phyloP scores from a whole-genome alignment of 2,113 vertebrate genomes.

The Todiramphus chloris region DNA sequence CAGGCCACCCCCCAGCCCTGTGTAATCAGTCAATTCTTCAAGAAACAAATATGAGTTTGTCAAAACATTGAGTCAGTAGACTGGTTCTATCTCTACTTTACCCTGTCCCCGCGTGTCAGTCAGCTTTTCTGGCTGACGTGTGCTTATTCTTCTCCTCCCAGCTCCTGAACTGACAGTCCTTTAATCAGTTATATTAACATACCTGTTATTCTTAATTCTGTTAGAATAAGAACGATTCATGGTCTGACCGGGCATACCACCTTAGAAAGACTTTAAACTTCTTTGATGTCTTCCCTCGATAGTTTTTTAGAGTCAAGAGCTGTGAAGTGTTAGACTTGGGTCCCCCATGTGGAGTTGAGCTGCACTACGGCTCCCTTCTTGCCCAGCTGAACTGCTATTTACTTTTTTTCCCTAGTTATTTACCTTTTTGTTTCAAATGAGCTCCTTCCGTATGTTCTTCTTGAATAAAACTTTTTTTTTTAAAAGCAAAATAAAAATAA shows the following conservation, averaged over 20 bases:
- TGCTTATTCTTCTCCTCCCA: neutral
- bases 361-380: conserved; percentile 5
- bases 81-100: rapidly evolving
- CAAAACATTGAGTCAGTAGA: rapidly evolving
- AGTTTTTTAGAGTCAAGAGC: neutral
- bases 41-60: neutral
- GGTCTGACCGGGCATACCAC: neutral
- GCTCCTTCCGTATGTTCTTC: neutral
- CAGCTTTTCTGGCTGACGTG: rapidly evolving
- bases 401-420: neutral
- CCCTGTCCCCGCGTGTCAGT: rapidly evolving
- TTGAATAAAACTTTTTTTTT: neutral
- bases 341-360: conserved; percentile 45
- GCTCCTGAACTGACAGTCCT: neutral
- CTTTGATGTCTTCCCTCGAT: neutral
- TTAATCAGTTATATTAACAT: rapidly evolving
- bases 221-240: neutral
- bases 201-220: neutral
- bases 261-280: neutral
- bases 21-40: neutral
- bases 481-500: neutral
- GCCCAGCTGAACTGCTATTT: neutral
- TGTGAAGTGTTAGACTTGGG: conserved; percentile 5
- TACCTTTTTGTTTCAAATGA: neutral
- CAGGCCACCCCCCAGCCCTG: rapidly evolving